Conservation (phyloP, 2,113 vertebrate genomes). For the Myrmecophaga tridactyla region DNA sequence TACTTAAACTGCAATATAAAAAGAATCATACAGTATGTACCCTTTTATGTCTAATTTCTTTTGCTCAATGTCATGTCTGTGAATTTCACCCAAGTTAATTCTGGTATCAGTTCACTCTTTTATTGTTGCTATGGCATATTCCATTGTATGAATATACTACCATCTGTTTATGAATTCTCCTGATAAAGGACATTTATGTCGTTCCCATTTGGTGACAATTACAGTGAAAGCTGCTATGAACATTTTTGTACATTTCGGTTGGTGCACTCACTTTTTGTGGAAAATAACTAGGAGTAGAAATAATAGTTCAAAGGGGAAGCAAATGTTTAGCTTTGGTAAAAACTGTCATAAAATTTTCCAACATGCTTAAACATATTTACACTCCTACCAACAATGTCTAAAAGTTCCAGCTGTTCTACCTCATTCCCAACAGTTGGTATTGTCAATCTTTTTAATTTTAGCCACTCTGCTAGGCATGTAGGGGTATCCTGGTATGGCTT, state of each 20-base stretch:
- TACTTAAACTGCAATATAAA: not conserved
- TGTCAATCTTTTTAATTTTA: slow-evolving; percentile 17
- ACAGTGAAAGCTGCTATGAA: not conserved
- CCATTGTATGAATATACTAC: not conserved
- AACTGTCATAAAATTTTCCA: not conserved
- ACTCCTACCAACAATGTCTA: not conserved
- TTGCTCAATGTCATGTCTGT: not conserved
- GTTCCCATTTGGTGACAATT: not conserved
- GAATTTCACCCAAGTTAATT: not conserved
- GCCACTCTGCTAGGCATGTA: not conserved
- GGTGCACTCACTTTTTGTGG: not conserved
- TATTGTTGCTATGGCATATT: not conserved
- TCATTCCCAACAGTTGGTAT: not conserved
- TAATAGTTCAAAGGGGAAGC: slow-evolving; percentile 22
- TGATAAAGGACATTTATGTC: not conserved
- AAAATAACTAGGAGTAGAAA: not conserved
- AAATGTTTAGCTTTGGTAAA: slow-evolving; percentile 15
- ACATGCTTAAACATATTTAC: not conserved
- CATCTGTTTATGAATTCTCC: not conserved
- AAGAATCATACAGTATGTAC: not conserved
- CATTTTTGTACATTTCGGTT: not conserved
- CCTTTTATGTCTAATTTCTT: not conserved
- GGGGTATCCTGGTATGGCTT: not conserved
- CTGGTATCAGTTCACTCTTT: not conserved
- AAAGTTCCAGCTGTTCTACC: not conserved